Evolutionary conservation across 2,797 vertebrate species (phyloP), one percentile per base, ranked within the genome.

Genomic region (Harpagifer antarcticus): DNA sequence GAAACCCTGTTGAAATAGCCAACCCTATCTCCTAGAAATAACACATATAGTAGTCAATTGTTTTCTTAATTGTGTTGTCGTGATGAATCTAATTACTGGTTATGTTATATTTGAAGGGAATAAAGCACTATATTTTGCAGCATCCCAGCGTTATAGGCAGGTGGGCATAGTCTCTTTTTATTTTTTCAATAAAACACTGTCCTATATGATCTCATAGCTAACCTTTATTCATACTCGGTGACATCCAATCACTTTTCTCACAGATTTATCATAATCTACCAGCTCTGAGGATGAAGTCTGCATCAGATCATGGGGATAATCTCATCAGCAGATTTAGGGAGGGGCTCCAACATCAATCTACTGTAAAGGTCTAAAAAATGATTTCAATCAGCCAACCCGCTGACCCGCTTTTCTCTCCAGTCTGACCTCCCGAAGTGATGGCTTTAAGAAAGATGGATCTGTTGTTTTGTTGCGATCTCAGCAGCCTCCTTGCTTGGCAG

Each of bases 261-360:
- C 55, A 43, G 74, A 67, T 82, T 63, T 17, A 60, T 72, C 4
- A 2, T 65, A 64, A 80, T 73, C 79, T 66, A 58, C 73, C 16
- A 14, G 53, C 75, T 60, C 6, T 43, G 64, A 56, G 72, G 56
- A 54, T 45, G 42, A 48, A 52, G 57, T 69, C 44, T 49, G 49
- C 15, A 42, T 78, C 27, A 69, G 66, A 82, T 82, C 59, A 70
- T 6, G 1, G 37, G 45, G 60, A 74, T 86, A 73, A 87, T 43
- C 72, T 81, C 83, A 81, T 84, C 76, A 60, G 45, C 56, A 82
- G 73, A 59, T 71, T 69, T 55, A 47, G 42, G 44, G 69, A 33
- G 59, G 53, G 40, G 27, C 40, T 37, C 33, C 16, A 67, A 59
- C 31, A 44, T 66, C 14, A 3, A 4, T 77, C 67, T 9, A 20